Evolutionary conservation across 2,888 invertebrate genomes (phyloP), one percentile per base, ranked within the genome.

Genomic region (Norana najaformis): DNA sequence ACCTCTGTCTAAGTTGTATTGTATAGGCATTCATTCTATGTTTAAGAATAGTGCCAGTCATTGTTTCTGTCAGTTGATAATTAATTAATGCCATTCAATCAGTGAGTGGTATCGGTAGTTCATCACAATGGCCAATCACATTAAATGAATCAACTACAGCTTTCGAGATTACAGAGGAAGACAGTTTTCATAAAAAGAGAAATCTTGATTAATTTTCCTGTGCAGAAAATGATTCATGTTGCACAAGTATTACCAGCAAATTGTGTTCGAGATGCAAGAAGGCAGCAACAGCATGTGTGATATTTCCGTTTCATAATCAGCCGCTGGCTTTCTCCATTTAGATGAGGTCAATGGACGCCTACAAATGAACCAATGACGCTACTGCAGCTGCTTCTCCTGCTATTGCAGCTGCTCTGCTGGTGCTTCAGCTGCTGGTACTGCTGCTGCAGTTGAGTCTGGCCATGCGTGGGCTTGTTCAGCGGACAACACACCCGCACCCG

Each of bases 381-480:
- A n/a, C 69, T 69, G 69, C 69, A n/a, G 69, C 69, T 69, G 69
- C 69, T n/a, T 69, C 30, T 69, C 30, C 69, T 69, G 69, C n/a
- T n/a, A n/a, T n/a, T 69, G 69, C 69, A 69, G 69, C 69, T 69
- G n/a, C 69, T 69, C 23, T 23, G 47, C 47, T 47, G 23, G 69
- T n/a, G 69, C 11, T n/a, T 69, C 69, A 69, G 69, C 69, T 69
- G 69, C 47, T 47, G 20, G 41, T 41, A 41, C 53, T 30, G 53
- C 69, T 69, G 69, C 69, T n/a, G 69, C 69, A 30, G n/a, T 69
- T 69, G 69, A 69, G 69, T 69, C 16, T 69, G 69, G 69, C n/a
- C 69, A 69, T 69, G 69, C 69, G 69, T 69, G 69, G 69, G 69
- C 69, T 69, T 69, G 69, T 69, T 69, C 69, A 69, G 69, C 69